These are phyloP conservation scores for Clistopyga incitator DNA, from an alignment of 2,888 invertebrate genomes.

Conservation along the genomic window DNA sequence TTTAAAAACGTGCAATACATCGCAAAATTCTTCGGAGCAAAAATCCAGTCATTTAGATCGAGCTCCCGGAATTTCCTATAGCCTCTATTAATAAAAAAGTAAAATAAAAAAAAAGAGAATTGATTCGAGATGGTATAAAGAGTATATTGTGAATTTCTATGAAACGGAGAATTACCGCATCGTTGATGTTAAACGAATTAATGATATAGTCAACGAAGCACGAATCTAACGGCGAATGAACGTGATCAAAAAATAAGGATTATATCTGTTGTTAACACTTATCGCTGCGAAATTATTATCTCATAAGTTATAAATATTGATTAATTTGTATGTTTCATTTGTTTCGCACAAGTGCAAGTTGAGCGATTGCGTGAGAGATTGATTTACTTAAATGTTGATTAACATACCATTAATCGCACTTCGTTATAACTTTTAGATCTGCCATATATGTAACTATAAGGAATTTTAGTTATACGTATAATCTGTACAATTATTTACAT, in stretches of 20 bases:
- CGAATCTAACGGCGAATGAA: slow-evolving; percentile 48
- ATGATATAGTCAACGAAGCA: slow-evolving; percentile 48
- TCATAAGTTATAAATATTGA: slow-evolving; percentile 74
- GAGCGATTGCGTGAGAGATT: slow-evolving; percentile 77
- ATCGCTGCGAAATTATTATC: slow-evolving; percentile 75
- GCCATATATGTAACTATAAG: slow-evolving; percentile 79
- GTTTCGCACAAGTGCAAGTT: slow-evolving; percentile 71
- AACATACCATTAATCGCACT: slow-evolving; percentile 69
- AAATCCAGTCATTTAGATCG: slow-evolving; percentile 46
- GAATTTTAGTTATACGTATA: slow-evolving; percentile 71
- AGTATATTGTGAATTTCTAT: slow-evolving; percentile 64
- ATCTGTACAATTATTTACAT: slow-evolving; percentile 73
- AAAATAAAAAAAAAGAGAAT: slow-evolving; percentile 46
- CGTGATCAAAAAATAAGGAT: slow-evolving; percentile 47
- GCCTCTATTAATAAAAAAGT: slow-evolving; percentile 46
- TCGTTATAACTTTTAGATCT: slow-evolving; percentile 77
- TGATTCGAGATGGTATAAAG: slow-evolving; percentile 55
- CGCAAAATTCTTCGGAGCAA: slow-evolving; percentile 57
- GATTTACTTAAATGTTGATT: slow-evolving; percentile 80
- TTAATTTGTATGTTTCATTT: slow-evolving; percentile 72
- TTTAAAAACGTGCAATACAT: slow-evolving; percentile 58
- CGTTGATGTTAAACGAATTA: slow-evolving; percentile 57
- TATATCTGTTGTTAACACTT: slow-evolving; percentile 75
- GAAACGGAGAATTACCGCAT: slow-evolving; percentile 48
- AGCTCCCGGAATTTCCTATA: slow-evolving; percentile 57